Base-by-base conservation (phyloP, 1,140 invertebrate genomes). In the Eubasilissa regina region DNA sequence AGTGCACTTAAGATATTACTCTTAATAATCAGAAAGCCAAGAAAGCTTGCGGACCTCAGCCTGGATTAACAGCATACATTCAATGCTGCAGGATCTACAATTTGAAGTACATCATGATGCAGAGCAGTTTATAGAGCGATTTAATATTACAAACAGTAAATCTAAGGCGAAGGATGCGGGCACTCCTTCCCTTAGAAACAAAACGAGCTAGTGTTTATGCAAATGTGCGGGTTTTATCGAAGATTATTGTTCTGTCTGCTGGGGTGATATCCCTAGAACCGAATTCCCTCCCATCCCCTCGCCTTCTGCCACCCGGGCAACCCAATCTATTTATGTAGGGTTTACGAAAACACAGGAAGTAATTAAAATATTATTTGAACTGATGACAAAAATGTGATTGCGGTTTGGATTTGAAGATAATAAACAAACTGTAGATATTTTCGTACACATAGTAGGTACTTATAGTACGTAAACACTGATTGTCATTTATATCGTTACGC, bases 161-260 rank as follows among this genome's bases (percentile, higher is more conserved):
- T 78, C 62, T 53, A 75, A 45, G 53, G 56, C 73, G 13, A 62
- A 47, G 62, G 64, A 82, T 82, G 81, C 81, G 81, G 81, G 81
- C 62, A 17, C 66, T 74, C 78, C 44, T 77, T 43, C 53, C 56
- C 19, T 44, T 13, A 35, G 19, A 19, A 53, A 77, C 72, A 56
- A 76, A 79, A 72, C 75, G 78, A 68, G 78, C 77, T 15, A 75
- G 81, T 83, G 79, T 83, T 83, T 79, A 89, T 89, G 89, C 89
- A 89, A 89, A 89, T 89, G 89, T 89, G 89, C 89, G 89, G 89
- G 89, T 86, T 88, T 89, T 89, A 89, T 89, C 89, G 87, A 85
- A 88, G 89, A 89, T 89, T 89, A 89, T 89, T 88, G 89, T 89
- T 83, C 81, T 76, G 77, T 76, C 77, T 76, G 79, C n/a, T 80